Conservation (phyloP, 1,140 invertebrate genomes). For the Drosophila kikkawai region DNA sequence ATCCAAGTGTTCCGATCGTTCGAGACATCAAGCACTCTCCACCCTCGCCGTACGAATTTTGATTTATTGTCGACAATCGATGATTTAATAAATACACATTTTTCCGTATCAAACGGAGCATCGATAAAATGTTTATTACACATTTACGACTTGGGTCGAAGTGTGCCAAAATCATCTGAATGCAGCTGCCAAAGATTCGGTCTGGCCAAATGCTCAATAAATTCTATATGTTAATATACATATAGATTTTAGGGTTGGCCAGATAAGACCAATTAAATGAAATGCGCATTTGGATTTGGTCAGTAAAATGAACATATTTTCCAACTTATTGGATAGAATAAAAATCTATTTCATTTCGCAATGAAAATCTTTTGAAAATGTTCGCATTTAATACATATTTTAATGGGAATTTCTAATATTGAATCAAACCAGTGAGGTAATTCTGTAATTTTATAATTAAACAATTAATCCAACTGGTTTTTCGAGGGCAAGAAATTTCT, state of each 20-base stretch:
- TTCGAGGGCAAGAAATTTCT: neutral
- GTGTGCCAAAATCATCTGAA: conserved; percentile 25
- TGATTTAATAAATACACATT: conserved; percentile 54
- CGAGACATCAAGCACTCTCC: conserved; percentile 23
- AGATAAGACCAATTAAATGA: conserved; percentile 37
- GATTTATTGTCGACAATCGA: conserved; percentile 51
- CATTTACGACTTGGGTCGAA: conserved; percentile 3
- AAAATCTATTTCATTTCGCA: neutral
- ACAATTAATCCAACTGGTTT: neutral
- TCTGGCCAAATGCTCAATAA: conserved; percentile 34
- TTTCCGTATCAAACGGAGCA: conserved; percentile 3
- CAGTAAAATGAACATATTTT: conserved; percentile 16
- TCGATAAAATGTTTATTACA: conserved; percentile 38
- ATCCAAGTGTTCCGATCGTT: conserved; percentile 8
- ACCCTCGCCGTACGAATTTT: conserved; percentile 19
- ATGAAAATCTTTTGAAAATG: neutral
- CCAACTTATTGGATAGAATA: neutral
- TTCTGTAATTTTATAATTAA: neutral
- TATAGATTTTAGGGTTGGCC: conserved; percentile 11
- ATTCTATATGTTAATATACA: conserved; percentile 18
- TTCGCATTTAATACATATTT: neutral
- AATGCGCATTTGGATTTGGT: conserved; percentile 50
- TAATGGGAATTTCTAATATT: neutral
- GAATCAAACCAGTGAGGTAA: neutral
- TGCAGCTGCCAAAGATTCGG: conserved; percentile 45